A percentile compares a stretch with the other conserved stretches of the same genome.
phyloP scores from a whole-genome alignment of 2,888 invertebrate species.

The Dyspetes luteomarginatus region DNA sequence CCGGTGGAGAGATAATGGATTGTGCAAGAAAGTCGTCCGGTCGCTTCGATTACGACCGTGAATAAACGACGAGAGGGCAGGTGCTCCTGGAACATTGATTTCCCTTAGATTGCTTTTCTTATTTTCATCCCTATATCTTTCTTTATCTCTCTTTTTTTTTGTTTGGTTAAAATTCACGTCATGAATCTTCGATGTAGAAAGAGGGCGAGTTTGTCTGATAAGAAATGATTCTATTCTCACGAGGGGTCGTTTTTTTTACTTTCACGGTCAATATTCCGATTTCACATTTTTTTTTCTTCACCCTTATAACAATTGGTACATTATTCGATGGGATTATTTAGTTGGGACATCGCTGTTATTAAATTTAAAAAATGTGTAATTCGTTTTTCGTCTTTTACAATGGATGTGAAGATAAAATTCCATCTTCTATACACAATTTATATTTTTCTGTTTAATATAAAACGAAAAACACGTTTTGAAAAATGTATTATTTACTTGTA shows the following conservation, averaged over 20 bases:
- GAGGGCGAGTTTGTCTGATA: slow-evolving; percentile 42
- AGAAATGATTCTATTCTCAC: slow-evolving; percentile 53
- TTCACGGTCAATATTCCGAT: slow-evolving; percentile 2
- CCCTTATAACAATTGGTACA: not conserved
- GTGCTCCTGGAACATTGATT: slow-evolving; percentile 70
- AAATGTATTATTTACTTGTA: not conserved
- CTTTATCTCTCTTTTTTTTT: slow-evolving; percentile 11
- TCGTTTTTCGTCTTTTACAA: too few relatives aligned
- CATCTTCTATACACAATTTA: not conserved
- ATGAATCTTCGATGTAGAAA: slow-evolving; percentile 53
- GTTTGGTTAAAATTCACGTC: slow-evolving; percentile 18
- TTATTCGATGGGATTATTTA: not conserved
- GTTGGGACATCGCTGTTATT: not conserved
- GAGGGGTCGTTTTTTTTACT: slow-evolving; percentile 4
- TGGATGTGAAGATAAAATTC: too few relatives aligned
- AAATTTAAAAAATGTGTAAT: not conserved
- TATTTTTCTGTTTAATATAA: not conserved
- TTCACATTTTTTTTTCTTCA: not conserved
- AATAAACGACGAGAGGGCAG: slow-evolving; percentile 66
- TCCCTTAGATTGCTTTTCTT: slow-evolving; percentile 67
- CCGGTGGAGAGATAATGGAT: slow-evolving; percentile 63
- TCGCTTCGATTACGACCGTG: slow-evolving; percentile 70
- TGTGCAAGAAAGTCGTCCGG: slow-evolving; percentile 66
- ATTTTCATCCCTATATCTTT: slow-evolving; percentile 59
- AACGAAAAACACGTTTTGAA: not conserved